Evolutionary conservation across 2,888 invertebrate species (phyloP).

Genomic region (Platycheirus rosarum): DNA sequence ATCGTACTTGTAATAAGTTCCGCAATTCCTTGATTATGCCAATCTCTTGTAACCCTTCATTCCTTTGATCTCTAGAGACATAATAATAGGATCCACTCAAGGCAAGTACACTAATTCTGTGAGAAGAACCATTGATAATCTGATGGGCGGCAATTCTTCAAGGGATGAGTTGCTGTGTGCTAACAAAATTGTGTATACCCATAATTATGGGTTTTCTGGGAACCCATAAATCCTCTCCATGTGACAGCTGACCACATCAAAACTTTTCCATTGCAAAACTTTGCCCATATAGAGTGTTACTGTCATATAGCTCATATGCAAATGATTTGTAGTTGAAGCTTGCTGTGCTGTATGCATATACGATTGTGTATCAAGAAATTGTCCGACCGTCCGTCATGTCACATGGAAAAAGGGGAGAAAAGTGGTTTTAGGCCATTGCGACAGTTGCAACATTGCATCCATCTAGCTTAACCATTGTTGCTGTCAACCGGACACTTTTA

Average conservation of each 20-base stretch:
- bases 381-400: conserved; percentile 28
- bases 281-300: conserved; percentile 34
- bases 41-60: conserved; percentile 29
- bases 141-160: conserved; percentile 22
- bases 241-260: conserved; percentile 72
- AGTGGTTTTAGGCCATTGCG: conserved; percentile 63
- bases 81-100: conserved; percentile 33
- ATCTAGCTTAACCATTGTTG: conserved; percentile 72
- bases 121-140: conserved; percentile 26
- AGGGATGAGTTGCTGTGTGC: conserved; percentile 29
- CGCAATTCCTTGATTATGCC: conserved; percentile 48
- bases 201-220: conserved; percentile 62
- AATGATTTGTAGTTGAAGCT: conserved; percentile 71
- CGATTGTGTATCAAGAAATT: conserved; percentile 33
- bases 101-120: conserved; percentile 30
- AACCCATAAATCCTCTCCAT: conserved; percentile 63
- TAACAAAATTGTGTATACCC: conserved; percentile 63
- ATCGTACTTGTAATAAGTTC: conserved; percentile 32
- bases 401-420: conserved; percentile 19
- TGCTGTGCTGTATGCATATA: conserved; percentile 41
- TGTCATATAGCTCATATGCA: conserved; percentile 68
- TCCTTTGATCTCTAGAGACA: conserved; percentile 44
- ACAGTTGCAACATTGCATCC: conserved; percentile 71
- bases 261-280: conserved; percentile 67
- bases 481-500: conserved; percentile 72